A percentile compares a stretch with the other conserved stretches of the same genome.
These are phyloP conservation scores for Macroramphosus scolopax DNA, from an alignment of 2,797 vertebrate species.

Conservation along the genomic window DNA sequence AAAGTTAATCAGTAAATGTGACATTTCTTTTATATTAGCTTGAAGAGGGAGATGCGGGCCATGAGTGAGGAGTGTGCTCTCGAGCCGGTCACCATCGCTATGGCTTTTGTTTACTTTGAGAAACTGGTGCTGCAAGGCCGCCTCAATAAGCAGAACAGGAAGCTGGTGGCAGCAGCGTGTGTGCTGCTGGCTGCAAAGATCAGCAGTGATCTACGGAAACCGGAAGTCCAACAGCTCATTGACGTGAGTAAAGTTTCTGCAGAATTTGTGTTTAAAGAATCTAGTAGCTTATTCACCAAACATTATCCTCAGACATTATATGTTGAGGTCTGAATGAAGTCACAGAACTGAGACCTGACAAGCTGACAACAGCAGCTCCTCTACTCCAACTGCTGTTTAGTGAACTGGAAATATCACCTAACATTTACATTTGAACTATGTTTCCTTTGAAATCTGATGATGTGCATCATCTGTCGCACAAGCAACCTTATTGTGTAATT, in stretches of 20 bases:
- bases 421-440: too few species aligned
- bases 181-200: conserved; percentile 97
- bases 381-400: background rate
- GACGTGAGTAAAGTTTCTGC: conserved; percentile 82
- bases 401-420: background rate
- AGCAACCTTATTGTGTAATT: too few species aligned
- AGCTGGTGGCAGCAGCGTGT: conserved; percentile 91
- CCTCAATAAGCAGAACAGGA: conserved; percentile 98
- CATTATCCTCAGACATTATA: background rate
- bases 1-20: too few species aligned
- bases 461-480: too few species aligned
- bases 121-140: conserved; percentile 95
- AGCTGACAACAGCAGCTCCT: background rate
- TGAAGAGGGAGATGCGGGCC: conserved; percentile 94
- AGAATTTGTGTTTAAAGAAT: too few species aligned
- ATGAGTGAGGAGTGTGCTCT: conserved; percentile 89
- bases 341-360: background rate
- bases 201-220: conserved; percentile 95
- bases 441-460: too few species aligned
- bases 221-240: conserved; percentile 91
- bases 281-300: background rate
- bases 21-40: conserved; percentile 64
- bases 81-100: conserved; percentile 91
- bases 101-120: conserved; percentile 98
- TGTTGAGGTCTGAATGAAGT: background rate